Base-by-base conservation (phyloP, 2,888 invertebrate species). In the Diplolepis rosae region DNA sequence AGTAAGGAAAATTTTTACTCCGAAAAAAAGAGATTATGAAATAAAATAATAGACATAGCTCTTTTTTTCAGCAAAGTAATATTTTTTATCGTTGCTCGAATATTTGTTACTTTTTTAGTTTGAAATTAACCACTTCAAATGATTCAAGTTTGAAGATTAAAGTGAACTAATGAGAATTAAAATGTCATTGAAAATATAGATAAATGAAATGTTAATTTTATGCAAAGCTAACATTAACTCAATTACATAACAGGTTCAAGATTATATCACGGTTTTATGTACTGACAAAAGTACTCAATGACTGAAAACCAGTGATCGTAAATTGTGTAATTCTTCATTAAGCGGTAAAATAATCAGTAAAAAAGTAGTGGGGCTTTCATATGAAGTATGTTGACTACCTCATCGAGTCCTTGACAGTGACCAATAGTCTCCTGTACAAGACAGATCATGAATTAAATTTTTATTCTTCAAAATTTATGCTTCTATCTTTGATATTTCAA, bases 341-440 rank as follows among this genome's bases (percentile, higher is more conserved):
- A 61, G 35, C 13, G 24, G 24, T n/a, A 61, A 7, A 39, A 28
- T 52, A 24, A 39, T 24, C 27, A 24, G 39, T 24, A 61, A 61
- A 28, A 52, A 28, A 15, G 52, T 52, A 52, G 61, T 39, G 61
- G 61, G 61, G 61, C 24, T 22, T 61, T 1, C 27, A 24, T 9
- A 3, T 24, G 15, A 6, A 52, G n/a, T n/a, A n/a, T n/a, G n/a
- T 52, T 28, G 24, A 1, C 22, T n/a, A 61, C 61, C 61, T 61
- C 61, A 39, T 24, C 39, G 24, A 61, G 39, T 61, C 39, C 32
- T 61, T 24, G 13, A 61, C 61, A 61, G 61, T 61, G 13, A 39
- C 39, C 9, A 39, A 22, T n/a, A 39, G 61, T 7, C 61, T 39
- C 61, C 61, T 61, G n/a, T 39, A 24, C 24, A 39, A 39, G 39